Percentiles rank a stretch among this genome's conserved stretches.
phyloP scores from a whole-genome alignment of 2,113 vertebrate species.

The Heptranchias perlo region DNA sequence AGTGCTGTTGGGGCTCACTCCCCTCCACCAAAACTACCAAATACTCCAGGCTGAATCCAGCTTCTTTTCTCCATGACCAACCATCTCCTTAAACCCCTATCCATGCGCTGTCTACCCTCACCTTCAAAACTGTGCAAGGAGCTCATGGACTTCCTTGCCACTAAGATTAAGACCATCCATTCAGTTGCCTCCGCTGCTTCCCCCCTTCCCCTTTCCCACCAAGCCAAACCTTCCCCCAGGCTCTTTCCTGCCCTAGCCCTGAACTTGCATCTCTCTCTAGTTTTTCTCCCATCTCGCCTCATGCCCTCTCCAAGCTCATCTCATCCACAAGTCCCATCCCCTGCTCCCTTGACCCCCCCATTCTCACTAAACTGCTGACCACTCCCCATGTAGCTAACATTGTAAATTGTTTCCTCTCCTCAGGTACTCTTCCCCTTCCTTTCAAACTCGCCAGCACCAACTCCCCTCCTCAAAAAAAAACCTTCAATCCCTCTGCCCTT shows the following conservation, averaged over 20 bases:
- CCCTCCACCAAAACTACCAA: neutral
- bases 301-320: neutral
- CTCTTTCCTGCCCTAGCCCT: no score
- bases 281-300: no score
- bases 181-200: no score
- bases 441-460: neutral
- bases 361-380: neutral
- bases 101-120: neutral
- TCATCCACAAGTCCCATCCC: neutral
- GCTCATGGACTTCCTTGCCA: neutral
- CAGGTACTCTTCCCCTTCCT: neutral
- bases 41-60: neutral
- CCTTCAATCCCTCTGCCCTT: neutral
- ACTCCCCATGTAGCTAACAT: neutral
- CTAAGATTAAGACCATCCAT: no score
- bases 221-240: no score
- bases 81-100: neutral
- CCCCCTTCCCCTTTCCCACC: no score
- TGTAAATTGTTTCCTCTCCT: neutral
- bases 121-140: neutral
- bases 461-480: neutral
- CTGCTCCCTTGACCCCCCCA: neutral
- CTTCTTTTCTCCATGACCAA: neutral
- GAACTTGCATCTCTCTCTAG: no score
- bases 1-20: neutral